A percentile compares a stretch with the other conserved stretches of the same genome.
These are phyloP conservation scores for Lamellibrachia satsuma DNA, from an alignment of 2,888 invertebrate species.

Conservation along the genomic window DNA sequence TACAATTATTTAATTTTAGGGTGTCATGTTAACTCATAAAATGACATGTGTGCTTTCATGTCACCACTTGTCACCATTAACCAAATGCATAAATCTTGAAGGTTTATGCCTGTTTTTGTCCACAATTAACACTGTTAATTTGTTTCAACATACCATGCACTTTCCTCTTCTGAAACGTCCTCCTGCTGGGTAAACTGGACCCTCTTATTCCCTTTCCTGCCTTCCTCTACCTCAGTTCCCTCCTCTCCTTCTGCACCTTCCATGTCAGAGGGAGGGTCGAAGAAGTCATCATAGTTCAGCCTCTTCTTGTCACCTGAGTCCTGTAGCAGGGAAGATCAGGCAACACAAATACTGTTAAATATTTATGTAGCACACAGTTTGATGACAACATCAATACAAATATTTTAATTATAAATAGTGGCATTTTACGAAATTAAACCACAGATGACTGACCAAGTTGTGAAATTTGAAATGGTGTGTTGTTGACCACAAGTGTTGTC, in stretches of 20 bases:
- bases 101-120: too few relatives aligned
- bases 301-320: slow-evolving; percentile 29
- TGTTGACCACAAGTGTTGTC: too few relatives aligned
- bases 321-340: neutral
- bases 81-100: too few relatives aligned
- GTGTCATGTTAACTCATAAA: too few relatives aligned
- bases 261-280: slow-evolving; percentile 50
- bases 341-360: neutral
- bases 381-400: neutral
- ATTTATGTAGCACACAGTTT: neutral
- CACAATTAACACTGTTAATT: too few relatives aligned
- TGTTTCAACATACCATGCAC: neutral
- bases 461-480: too few relatives aligned
- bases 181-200: slow-evolving; percentile 18
- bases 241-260: slow-evolving; percentile 37
- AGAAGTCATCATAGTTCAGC: slow-evolving; percentile 57
- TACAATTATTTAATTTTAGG: too few relatives aligned
- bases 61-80: too few relatives aligned
- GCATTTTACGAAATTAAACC: too few relatives aligned
- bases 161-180: neutral
- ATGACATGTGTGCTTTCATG: too few relatives aligned
- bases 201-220: neutral
- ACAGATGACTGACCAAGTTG: too few relatives aligned
- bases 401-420: neutral
- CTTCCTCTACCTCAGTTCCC: slow-evolving; percentile 36